Evolutionary conservation across 2,888 invertebrate species (phyloP).

Genomic region (Drosophila macrospina): DNA sequence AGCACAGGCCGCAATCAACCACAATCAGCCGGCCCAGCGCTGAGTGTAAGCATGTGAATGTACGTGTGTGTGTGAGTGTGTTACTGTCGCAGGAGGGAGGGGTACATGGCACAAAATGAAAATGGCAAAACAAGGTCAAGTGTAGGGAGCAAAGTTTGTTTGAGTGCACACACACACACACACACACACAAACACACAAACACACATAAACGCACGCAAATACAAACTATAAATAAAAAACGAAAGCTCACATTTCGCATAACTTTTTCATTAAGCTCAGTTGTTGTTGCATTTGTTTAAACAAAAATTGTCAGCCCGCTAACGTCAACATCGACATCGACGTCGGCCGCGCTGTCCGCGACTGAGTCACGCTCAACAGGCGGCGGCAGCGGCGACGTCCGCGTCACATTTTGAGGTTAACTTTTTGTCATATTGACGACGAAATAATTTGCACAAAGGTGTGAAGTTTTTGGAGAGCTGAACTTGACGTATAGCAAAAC

Average conservation of each 20-base stretch:
- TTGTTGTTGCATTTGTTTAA: constrained; percentile 59
- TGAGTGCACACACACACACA: constrained; percentile 61
- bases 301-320: constrained; percentile 47
- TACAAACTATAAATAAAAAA: constrained; percentile 45
- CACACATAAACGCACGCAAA: constrained; percentile 3
- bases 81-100: constrained; percentile 15
- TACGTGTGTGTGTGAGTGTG: constrained; percentile 12
- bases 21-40: constrained; percentile 41
- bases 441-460: constrained; percentile 76
- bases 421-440: constrained; percentile 71
- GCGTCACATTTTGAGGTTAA: constrained; percentile 67
- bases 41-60: constrained; percentile 6
- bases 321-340: constrained; percentile 18
- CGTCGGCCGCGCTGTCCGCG: constrained; percentile 2
- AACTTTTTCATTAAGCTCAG: constrained; percentile 63
- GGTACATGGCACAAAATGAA: constrained; percentile 67
- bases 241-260: constrained; percentile 54
- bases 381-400: constrained; percentile 19
- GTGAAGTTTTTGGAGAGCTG: constrained; percentile 64
- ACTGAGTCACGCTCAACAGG: constrained; percentile 75
- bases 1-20: constrained; percentile 24
- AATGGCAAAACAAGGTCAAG: constrained; percentile 80
- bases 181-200: constrained; percentile 30
- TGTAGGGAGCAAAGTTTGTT: constrained; percentile 81
- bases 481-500: constrained; percentile 65